Percentiles rank a stretch among this genome's conserved stretches.
Conservation (phyloP, 2,113 vertebrate species). For the Phalacrocorax brasilianus region DNA sequence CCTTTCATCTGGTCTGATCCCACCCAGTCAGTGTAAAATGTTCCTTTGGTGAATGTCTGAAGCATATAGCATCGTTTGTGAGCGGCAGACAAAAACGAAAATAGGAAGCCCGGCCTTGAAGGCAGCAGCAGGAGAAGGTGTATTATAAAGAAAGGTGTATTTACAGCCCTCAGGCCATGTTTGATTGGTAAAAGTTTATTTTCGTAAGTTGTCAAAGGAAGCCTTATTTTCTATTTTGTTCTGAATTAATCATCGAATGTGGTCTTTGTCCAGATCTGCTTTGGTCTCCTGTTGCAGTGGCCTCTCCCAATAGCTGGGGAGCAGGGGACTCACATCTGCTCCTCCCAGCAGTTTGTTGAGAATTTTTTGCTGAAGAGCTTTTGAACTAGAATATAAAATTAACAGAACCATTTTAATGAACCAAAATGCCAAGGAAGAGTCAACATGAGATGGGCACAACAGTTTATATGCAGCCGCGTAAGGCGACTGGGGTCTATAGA, state of each 20-base stretch:
- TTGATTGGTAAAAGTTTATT: background rate
- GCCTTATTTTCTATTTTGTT: background rate
- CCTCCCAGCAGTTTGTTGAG: background rate
- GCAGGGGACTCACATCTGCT: background rate
- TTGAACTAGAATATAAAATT: background rate
- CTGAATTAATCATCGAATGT: background rate
- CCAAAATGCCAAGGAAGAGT: background rate
- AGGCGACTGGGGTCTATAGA: background rate
- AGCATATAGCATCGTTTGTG: background rate
- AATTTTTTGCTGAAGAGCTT: background rate
- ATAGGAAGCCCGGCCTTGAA: conserved; percentile 16
- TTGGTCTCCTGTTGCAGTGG: background rate
- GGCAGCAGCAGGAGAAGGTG: conserved; percentile 37
- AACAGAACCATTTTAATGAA: background rate
- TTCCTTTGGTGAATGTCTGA: conserved; percentile 58
- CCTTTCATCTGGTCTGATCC: conserved; percentile 70
- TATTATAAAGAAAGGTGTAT: background rate
- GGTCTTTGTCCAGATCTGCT: background rate
- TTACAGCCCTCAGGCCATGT: background rate
- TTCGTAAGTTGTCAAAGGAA: background rate
- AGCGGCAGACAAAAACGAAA: conserved; percentile 12
- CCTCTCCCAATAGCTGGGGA: background rate
- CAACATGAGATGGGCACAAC: background rate
- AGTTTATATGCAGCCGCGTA: background rate
- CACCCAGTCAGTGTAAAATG: conserved; percentile 45